phyloP scores from a whole-genome alignment of 2,888 invertebrate species.

The Alsophila aescularia region DNA sequence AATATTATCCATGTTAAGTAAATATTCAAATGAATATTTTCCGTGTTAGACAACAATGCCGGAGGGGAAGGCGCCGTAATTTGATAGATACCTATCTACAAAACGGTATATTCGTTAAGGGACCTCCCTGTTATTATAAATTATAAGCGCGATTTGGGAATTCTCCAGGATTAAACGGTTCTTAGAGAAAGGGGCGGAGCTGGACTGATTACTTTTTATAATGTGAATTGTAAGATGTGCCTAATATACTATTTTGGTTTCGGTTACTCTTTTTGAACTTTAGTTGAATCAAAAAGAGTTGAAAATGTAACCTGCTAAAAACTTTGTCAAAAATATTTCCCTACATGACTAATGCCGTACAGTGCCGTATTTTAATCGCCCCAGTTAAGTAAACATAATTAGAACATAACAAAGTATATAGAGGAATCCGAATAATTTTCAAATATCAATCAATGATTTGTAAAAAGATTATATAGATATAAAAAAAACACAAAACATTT shows the following conservation, averaged over 20 bases:
- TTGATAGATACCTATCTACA: conserved; percentile 84
- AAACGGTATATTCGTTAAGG: conserved; percentile 80
- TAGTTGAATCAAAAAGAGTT: too few relatives aligned
- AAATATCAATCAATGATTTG: conserved; percentile 1
- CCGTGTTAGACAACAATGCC: conserved; percentile 84
- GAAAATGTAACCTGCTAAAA: too few relatives aligned
- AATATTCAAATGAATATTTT: conserved; percentile 86
- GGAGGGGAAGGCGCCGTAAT: conserved; percentile 78
- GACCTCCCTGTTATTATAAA: conserved; percentile 81
- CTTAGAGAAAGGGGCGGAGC: conserved; percentile 58
- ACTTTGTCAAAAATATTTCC: too few relatives aligned
- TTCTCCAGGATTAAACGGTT: conserved; percentile 74
- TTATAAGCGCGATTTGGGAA: conserved; percentile 81
- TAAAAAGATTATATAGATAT: too few relatives aligned
- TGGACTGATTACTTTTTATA: conserved; percentile 39
- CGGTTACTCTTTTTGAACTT: too few relatives aligned
- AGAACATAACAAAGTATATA: too few relatives aligned
- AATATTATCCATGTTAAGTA: conserved; percentile 86
- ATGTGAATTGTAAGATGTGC: too few relatives aligned
- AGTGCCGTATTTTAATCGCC: too few relatives aligned
- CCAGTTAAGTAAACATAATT: too few relatives aligned
- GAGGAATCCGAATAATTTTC: not conserved
- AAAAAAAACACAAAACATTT: not conserved
- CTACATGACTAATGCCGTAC: too few relatives aligned
- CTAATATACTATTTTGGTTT: too few relatives aligned